Evolutionary conservation across 1,140 invertebrate genomes (phyloP), one percentile per base, ranked within the genome.

Genomic region (Drosophila mayri): DNA sequence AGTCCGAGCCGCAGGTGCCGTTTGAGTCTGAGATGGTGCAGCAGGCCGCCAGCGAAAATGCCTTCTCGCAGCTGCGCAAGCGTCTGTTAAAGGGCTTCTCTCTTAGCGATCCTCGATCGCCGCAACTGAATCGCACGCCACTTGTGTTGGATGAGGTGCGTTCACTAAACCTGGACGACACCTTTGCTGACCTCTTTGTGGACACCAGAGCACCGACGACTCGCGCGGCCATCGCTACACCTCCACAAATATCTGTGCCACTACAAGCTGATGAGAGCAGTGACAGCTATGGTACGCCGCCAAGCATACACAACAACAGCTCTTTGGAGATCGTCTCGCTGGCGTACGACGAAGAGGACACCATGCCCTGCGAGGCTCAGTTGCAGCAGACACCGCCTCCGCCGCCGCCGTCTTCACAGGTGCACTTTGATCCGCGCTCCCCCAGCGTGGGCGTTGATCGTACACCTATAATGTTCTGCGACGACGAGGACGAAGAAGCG

Each of bases 401-500:
- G 11, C 54, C 35, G 16, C 1, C 61, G 3, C 67, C 46, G 46
- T 49, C 77, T 9, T 30, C 52, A 2, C 41, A 49, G 35, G 5
- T 46, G 22, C 43, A 40, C 16, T 54, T 85, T n/a, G 93, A 94
- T 92, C 93, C 93, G 0, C 90, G 93, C 3, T 94, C 93, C 3
- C 93, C 93, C 4, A 92, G 88, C 25, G 49, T 92, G 10, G 93
- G 93, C n/a, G 91, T 94, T 41, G 86, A 91, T 41, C 90, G 93
- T 30, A 94, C 93, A 14, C 93, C 93, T 2, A 93, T 94, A 25
- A 87, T 94, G 41, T 87, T 93, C 18, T 85, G 85, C 30, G 90
- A 92, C 44, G 86, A 91, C 65, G 88, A 91, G 43, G 91, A 92
- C 20, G 64, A 83, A 3, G 84, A 88, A 32, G 74, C 75, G 11